phyloP scores from a whole-genome alignment of 2,888 invertebrate species.

The Creontiades dilutus region DNA sequence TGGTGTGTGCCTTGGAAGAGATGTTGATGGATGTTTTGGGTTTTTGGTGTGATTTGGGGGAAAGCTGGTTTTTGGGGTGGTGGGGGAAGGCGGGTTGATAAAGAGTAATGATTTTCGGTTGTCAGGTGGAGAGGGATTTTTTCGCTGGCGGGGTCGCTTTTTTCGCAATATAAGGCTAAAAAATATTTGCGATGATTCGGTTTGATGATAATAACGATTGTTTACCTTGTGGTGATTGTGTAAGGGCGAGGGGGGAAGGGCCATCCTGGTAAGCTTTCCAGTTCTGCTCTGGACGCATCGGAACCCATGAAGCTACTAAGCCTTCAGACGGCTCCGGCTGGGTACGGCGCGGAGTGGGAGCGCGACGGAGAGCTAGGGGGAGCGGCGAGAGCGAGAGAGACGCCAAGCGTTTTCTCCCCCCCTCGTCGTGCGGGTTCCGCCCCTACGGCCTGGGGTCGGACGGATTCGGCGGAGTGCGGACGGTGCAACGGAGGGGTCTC shows the following conservation, averaged over 20 bases:
- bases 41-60: background rate
- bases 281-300: constrained; percentile 48
- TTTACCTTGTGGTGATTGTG: constrained; percentile 25
- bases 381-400: constrained; percentile 40
- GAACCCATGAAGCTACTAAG: constrained; percentile 68
- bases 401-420: background rate
- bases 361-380: background rate
- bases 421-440: background rate
- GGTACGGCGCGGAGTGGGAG: background rate
- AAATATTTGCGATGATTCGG: background rate
- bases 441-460: constrained; percentile 1
- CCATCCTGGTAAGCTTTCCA: background rate
- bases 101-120: constrained; percentile 34
- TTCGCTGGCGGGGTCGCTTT: background rate
- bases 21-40: background rate
- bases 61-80: constrained; percentile 12
- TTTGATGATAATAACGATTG: background rate
- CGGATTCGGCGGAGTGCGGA: constrained; percentile 46
- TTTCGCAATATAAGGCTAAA: background rate
- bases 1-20: background rate
- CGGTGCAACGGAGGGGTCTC: constrained; percentile 17
- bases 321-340: constrained; percentile 47
- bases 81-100: constrained; percentile 20
- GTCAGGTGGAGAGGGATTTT: background rate
- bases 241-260: constrained; percentile 8